Evolutionary conservation across 1,140 invertebrate genomes (phyloP), one percentile per base, ranked within the genome.

Genomic region (Bombus ignitus): DNA sequence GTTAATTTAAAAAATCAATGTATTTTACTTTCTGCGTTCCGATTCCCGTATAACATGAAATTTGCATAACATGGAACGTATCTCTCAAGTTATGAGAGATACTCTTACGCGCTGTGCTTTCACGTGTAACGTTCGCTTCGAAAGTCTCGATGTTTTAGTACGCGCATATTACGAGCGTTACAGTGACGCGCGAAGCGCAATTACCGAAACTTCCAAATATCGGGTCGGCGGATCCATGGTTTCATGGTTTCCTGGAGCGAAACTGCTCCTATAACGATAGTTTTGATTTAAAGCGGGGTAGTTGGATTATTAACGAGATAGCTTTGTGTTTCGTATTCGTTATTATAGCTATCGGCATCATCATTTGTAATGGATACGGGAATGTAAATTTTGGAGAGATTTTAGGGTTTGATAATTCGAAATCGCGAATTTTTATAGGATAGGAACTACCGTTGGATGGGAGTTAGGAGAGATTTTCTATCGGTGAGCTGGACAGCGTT

Each of bases 161-260:
- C 25, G 3, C 15, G 35, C 44, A 18, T n/a, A 28, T n/a, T 37
- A 28, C 47, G 18, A 57, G 28, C 70, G 18, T 28, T 25, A 37
- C 39, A 12, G 39, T 4, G n/a, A 18, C 32, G 13, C 57, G 32
- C 1, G 32, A 39, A n/a, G 10, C 13, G 15, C 28, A 47, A 65
- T 53, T 83, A 81, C 28, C 70, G 70, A 44, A 81, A 72, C 59
- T 42, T 39, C 37, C 8, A 39, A 75, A 37, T 74, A 42, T n/a
- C n/a, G 71, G 25, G 25, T 13, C 32, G 25, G 18, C 35, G 35
- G 32, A 35, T 10, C 18, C 22, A 22, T 10, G 3, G 32, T 22
- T 35, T 68, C 32, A 32, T 32, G 65, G 32, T 32, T 66, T 66
- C 62, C 28, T 62, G 28, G 3, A n/a, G 59, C 12, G 59, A n/a